Base-by-base conservation (phyloP, 2,888 invertebrate genomes). In the Drosophila algonquin region DNA sequence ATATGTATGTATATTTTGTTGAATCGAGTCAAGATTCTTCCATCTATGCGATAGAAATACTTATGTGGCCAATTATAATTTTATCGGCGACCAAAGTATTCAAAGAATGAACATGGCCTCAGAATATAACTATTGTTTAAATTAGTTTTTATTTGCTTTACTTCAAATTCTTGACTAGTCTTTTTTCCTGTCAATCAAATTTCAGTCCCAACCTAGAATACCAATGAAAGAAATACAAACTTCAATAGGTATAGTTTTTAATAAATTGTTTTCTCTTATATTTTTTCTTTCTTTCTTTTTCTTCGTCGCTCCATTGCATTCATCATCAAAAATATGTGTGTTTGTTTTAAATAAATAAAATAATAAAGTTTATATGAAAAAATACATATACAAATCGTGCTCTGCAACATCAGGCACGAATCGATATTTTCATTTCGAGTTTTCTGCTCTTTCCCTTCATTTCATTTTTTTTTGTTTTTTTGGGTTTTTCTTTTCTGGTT, bases 291-390 rank as follows among this genome's bases (percentile, higher is more conserved):
- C 71, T 67, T 71, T 71, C 69, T 59, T 55, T 47, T 59, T 81
- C 71, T 64, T 80, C 73, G 58, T 79, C 56, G 73, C 73, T 79
- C 81, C 62, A 40, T 63, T 35, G 55, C 68, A 70, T 16, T 79
- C 81, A 73, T 79, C 80, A 58, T 73, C 78, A 67, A 81, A 78
- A 77, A 70, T 73, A 77, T 77, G 54, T 60, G 57, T 65, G 61
- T 69, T 68, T 79, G 61, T 79, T 76, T 79, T 80, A 86, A 83
- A 83, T 83, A 83, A 83, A 83, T 83, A 83, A 86, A 86, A 83
- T 86, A 82, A 85, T 79, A 85, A 83, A 74, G 67, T 80, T 71
- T 80, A 79, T 82, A 73, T 73, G 75, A 71, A 80, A 75, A 85
- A 69, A 74, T 80, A 77, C 83, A 83, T 75, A 72, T 80, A 82